phyloP scores from a whole-genome alignment of 23 tunicate species.

The Trididemnum nubilum region DNA sequence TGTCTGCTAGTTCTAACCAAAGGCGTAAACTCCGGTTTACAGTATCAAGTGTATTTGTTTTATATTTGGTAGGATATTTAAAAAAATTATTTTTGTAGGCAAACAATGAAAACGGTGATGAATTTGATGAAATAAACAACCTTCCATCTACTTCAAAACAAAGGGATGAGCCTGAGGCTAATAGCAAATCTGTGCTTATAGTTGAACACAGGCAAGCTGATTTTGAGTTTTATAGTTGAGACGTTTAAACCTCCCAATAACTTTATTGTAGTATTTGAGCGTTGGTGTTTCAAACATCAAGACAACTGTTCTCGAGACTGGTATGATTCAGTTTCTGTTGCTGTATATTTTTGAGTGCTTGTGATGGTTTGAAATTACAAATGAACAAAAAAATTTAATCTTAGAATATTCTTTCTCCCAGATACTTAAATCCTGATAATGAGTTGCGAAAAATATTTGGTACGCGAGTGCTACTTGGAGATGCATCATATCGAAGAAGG shows the following conservation, averaged over 20 bases:
- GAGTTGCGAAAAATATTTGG: constrained; percentile 79
- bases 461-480: constrained; percentile 59
- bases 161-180: not conserved
- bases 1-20: no score
- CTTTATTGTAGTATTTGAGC: no score
- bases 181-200: not conserved
- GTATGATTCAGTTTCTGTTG: not conserved
- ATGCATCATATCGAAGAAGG: constrained; percentile 50
- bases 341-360: not conserved
- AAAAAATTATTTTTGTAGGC: not conserved
- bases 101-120: not conserved
- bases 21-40: no score
- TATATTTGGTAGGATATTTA: not conserved
- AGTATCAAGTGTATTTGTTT: no score
- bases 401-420: not conserved
- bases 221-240: no score
- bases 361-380: not conserved
- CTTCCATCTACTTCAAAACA: not conserved
- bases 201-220: constrained; percentile 7
- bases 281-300: no score
- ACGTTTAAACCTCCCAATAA: no score
- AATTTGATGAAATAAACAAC: not conserved
- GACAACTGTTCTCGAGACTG: no score
- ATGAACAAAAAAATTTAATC: not conserved
- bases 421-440: constrained; percentile 79